Conservation (phyloP, 2,113 vertebrate genomes). For the Ptychochromis oligacanthus region DNA sequence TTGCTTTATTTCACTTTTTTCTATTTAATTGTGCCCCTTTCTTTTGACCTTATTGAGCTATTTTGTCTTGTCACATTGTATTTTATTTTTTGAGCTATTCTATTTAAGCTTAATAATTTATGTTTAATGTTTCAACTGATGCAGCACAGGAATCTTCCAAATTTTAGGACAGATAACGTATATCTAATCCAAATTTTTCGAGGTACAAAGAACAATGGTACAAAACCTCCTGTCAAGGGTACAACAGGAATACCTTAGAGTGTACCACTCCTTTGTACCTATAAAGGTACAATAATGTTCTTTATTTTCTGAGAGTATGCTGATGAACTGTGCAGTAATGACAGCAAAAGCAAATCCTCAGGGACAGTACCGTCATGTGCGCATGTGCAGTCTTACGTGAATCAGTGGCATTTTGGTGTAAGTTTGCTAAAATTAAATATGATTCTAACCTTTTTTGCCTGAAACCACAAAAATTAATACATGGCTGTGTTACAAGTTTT, state of each 20-base stretch:
- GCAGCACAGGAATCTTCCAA: background rate
- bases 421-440: background rate
- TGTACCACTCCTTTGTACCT: background rate
- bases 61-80: background rate
- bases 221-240: background rate
- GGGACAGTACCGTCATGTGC: too few species aligned
- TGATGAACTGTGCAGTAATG: too few species aligned
- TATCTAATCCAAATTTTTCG: background rate
- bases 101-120: background rate
- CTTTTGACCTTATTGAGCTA: background rate
- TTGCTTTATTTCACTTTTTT: background rate
- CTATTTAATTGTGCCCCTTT: background rate
- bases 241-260: rapidly evolving
- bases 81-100: background rate
- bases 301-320: background rate
- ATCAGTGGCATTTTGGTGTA: background rate
- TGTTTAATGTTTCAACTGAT: background rate
- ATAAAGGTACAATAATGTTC: background rate
- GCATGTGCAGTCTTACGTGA: background rate
- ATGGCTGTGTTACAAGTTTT: background rate
- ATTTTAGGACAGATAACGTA: background rate
- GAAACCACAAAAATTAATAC: background rate
- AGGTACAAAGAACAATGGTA: background rate
- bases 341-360: too few species aligned
- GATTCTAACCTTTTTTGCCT: background rate